phyloP scores from a whole-genome alignment of 2,888 invertebrate genomes.

The Agelastica alni region DNA sequence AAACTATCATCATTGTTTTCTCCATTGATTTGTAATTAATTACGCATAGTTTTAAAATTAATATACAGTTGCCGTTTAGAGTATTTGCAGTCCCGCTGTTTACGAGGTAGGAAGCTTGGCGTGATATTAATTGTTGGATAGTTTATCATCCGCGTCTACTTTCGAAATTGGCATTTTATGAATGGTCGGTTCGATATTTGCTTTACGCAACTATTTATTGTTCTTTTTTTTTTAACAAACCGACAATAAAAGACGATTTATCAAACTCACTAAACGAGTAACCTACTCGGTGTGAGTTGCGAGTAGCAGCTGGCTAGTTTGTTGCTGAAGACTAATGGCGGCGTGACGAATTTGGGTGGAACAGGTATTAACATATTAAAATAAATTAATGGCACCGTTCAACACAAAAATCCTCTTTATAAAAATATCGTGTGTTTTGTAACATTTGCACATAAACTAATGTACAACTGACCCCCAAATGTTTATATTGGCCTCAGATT shows the following conservation, averaged over 20 bases:
- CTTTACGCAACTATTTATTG: slow-evolving; percentile 27
- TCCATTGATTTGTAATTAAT: slow-evolving; percentile 31
- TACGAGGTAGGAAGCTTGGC: slow-evolving; percentile 28
- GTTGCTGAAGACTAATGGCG: too few relatives aligned
- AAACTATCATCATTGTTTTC: slow-evolving; percentile 27
- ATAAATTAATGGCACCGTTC: too few relatives aligned
- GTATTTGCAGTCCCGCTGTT: slow-evolving; percentile 30
- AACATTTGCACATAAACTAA: too few relatives aligned
- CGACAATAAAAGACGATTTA: slow-evolving; percentile 27
- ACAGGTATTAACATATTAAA: too few relatives aligned
- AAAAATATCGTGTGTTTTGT: too few relatives aligned
- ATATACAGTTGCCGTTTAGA: slow-evolving; percentile 26
- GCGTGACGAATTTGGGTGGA: too few relatives aligned
- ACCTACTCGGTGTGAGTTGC: too few relatives aligned
- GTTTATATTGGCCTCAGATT: too few relatives aligned
- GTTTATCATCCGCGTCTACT: slow-evolving; percentile 27
- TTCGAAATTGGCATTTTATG: slow-evolving; percentile 28
- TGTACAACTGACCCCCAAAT: too few relatives aligned
- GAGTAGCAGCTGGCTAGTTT: too few relatives aligned
- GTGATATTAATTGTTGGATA: slow-evolving; percentile 33
- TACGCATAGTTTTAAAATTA: slow-evolving; percentile 25
- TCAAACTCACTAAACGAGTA: too few relatives aligned
- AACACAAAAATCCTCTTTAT: too few relatives aligned
- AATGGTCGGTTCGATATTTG: slow-evolving; percentile 23
- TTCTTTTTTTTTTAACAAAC: slow-evolving; percentile 25